These are phyloP conservation scores for Sebastes itinus DNA, from an alignment of 2,797 vertebrate species.

Conservation along the genomic window DNA sequence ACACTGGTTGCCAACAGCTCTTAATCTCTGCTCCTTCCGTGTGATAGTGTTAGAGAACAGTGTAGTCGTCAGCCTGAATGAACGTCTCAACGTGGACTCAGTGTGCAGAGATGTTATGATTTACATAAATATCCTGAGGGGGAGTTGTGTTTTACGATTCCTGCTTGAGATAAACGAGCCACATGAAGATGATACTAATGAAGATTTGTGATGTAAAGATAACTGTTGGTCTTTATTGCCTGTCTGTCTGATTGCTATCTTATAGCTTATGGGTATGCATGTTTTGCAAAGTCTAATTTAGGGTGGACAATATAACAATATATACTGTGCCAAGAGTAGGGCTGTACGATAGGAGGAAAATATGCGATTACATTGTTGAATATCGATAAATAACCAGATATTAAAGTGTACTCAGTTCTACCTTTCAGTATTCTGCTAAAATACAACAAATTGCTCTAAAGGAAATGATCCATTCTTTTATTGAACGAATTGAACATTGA, in stretches of 20 bases:
- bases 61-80: background rate
- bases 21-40: constrained; percentile 23
- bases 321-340: background rate
- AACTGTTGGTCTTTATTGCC: background rate
- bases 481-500: too few relatives aligned
- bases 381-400: background rate
- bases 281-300: background rate
- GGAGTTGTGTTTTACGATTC: background rate
- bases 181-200: background rate
- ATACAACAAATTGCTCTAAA: background rate
- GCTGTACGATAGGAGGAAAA: background rate
- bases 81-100: background rate
- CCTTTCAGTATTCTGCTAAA: background rate
- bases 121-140: background rate
- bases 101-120: background rate
- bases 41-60: constrained; percentile 5
- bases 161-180: background rate
- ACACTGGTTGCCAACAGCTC: constrained; percentile 3
- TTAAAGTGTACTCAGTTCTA: background rate
- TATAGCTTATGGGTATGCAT: background rate
- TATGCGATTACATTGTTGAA: background rate
- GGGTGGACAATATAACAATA: background rate
- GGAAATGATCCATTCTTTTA: too few relatives aligned
- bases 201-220: background rate
- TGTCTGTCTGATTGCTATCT: background rate